Conservation (phyloP, 2,797 vertebrate species). For the Myoxocephalus aenaeus region DNA sequence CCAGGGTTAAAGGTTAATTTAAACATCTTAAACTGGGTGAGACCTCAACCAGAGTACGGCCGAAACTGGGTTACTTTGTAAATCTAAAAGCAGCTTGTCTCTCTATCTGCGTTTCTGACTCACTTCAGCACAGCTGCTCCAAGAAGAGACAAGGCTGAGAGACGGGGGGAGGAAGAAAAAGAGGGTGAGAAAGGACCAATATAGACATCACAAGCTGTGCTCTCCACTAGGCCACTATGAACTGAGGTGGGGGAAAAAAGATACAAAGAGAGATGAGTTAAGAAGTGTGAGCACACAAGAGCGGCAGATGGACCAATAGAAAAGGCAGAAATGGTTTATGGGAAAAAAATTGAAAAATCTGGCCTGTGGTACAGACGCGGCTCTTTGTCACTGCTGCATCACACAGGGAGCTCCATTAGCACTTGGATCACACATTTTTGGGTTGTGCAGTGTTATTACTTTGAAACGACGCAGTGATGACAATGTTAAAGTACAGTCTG, state of each 20-base stretch:
- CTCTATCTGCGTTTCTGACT: slow-evolving; percentile 57
- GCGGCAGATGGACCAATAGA: slow-evolving; percentile 68
- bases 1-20: slow-evolving; percentile 24
- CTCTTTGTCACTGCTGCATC: slow-evolving; percentile 48
- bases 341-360: slow-evolving; percentile 63
- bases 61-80: slow-evolving; percentile 28
- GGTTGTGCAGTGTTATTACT: slow-evolving; percentile 38
- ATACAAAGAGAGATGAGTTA: slow-evolving; percentile 36
- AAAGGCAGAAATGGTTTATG: slow-evolving; percentile 54
- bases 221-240: slow-evolving; percentile 75
- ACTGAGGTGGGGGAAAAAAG: slow-evolving; percentile 35
- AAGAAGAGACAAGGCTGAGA: slow-evolving; percentile 61
- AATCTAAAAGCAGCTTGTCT: slow-evolving; percentile 49
- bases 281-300: slow-evolving; percentile 60
- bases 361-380: slow-evolving; percentile 42
- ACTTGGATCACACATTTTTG: slow-evolving; percentile 42
- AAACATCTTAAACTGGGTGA: slow-evolving; percentile 44
- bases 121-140: slow-evolving; percentile 70
- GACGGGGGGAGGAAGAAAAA: slow-evolving; percentile 24
- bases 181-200: slow-evolving; percentile 67
- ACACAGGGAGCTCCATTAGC: slow-evolving; percentile 20
- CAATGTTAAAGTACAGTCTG: slow-evolving; percentile 58
- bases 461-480: slow-evolving; percentile 39
- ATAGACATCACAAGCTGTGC: slow-evolving; percentile 80
- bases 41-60: slow-evolving; percentile 34